A percentile compares a stretch with the other conserved stretches of the same genome.
phyloP scores from a whole-genome alignment of 2,797 vertebrate species.

The Avahi laniger region DNA sequence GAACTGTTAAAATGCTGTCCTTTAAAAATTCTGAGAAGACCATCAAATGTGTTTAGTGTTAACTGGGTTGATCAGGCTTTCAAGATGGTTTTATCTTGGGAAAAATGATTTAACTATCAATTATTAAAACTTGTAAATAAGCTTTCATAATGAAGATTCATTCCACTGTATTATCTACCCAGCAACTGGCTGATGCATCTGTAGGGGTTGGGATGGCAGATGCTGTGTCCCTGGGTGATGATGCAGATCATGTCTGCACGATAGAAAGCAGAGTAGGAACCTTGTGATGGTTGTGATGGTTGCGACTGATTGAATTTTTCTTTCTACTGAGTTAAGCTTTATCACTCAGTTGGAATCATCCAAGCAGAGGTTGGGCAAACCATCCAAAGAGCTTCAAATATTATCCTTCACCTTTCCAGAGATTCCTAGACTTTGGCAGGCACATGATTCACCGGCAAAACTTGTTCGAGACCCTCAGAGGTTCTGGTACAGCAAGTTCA shows the following conservation, averaged over 20 bases:
- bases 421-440: not conserved
- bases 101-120: not conserved
- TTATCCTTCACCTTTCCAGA: not conserved
- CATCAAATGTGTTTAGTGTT: not conserved
- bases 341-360: slow-evolving; percentile 20
- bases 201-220: not conserved
- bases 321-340: not conserved
- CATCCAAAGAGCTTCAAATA: not conserved
- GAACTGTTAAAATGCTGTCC: not conserved
- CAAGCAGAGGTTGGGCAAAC: not conserved
- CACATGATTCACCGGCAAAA: not conserved
- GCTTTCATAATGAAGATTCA: not conserved
- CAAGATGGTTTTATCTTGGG: not conserved
- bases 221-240: not conserved
- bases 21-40: slow-evolving; percentile 9
- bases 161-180: not conserved
- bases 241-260: not conserved
- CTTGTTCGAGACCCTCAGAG: not conserved
- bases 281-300: not conserved
- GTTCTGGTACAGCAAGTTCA: not conserved
- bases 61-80: not conserved
- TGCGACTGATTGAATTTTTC: not conserved
- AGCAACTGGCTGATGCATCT: not conserved
- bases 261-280: not conserved
- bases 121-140: slow-evolving; percentile 19